These are phyloP conservation scores for Drosophila cardini DNA, from an alignment of 1,140 invertebrate genomes.

Conservation along the genomic window DNA sequence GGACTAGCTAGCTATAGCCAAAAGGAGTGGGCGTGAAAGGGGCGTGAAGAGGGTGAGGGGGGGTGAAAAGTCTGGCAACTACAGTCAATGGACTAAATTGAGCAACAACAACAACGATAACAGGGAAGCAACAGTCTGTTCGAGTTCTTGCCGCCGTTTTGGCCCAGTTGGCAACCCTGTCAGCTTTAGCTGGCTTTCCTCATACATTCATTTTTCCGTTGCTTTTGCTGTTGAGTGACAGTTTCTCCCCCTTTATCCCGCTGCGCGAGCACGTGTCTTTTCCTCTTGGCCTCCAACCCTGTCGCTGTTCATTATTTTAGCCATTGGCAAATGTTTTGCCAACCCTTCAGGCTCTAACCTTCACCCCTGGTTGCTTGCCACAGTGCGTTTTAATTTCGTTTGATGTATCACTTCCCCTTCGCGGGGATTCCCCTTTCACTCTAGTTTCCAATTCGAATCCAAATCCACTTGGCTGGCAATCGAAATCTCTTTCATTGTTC, in stretches of 20 bases:
- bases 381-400: conserved; percentile 76
- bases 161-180: conserved; percentile 46
- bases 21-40: background rate
- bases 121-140: conserved; percentile 70
- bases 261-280: conserved; percentile 42
- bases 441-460: background rate
- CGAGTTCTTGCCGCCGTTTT: conserved; percentile 16
- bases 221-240: conserved; percentile 62
- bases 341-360: conserved; percentile 30
- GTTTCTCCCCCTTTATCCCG: conserved; percentile 29
- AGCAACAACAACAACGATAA: conserved; percentile 39
- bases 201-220: conserved; percentile 63
- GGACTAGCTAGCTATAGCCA: background rate
- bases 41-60: background rate
- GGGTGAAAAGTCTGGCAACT: conserved; percentile 35
- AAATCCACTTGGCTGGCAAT: conserved; percentile 3
- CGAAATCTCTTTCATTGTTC: conserved; percentile 15
- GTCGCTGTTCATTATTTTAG: conserved; percentile 67
- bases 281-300: background rate
- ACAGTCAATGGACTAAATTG: conserved; percentile 71
- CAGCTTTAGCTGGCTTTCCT: conserved; percentile 29
- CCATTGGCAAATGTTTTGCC: conserved; percentile 49
- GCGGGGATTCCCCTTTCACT: background rate
- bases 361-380: conserved; percentile 2
- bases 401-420: conserved; percentile 63